Conservation (phyloP, 1,140 invertebrate species). For the Cyrtorhinus lividipennis region DNA sequence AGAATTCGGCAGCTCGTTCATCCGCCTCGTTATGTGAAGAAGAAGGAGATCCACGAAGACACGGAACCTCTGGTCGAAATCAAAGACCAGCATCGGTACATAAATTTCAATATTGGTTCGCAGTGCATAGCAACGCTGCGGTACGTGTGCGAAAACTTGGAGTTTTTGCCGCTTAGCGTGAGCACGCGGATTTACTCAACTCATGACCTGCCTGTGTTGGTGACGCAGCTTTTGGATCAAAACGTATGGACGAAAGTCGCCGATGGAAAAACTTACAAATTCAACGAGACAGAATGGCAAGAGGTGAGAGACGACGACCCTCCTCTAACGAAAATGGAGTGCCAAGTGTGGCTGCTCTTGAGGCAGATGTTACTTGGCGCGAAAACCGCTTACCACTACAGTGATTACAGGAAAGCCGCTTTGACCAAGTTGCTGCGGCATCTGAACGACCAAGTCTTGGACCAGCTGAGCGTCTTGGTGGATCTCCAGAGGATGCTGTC, state of each 20-base stretch:
- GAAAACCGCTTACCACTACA: conserved; percentile 55
- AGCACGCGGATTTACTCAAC: conserved; percentile 44
- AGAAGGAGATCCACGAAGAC: conserved; percentile 24
- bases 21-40: not conserved
- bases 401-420: conserved; percentile 36
- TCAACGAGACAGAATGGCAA: conserved; percentile 29
- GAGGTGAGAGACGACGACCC: conserved; percentile 9
- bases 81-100: conserved; percentile 41
- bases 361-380: conserved; percentile 36
- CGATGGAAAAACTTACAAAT: conserved; percentile 36
- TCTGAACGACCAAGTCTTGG: conserved; percentile 46
- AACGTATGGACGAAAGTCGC: conserved; percentile 52
- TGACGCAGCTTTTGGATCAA: conserved; percentile 46
- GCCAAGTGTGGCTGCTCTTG: conserved; percentile 23
- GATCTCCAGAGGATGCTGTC: conserved; percentile 56
- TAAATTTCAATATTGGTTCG: conserved; percentile 55
- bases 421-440: conserved; percentile 36
- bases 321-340: conserved; percentile 12
- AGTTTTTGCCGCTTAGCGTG: conserved; percentile 43
- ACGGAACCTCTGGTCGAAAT: conserved; percentile 41
- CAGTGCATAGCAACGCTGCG: conserved; percentile 52
- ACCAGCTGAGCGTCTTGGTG: conserved; percentile 56
- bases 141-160: conserved; percentile 39
- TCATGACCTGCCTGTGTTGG: conserved; percentile 56
- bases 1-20: not conserved